A percentile compares a stretch with the other conserved stretches of the same genome.
These are phyloP conservation scores for Cheilosia soror DNA, from an alignment of 2,888 invertebrate genomes.

Conservation along the genomic window DNA sequence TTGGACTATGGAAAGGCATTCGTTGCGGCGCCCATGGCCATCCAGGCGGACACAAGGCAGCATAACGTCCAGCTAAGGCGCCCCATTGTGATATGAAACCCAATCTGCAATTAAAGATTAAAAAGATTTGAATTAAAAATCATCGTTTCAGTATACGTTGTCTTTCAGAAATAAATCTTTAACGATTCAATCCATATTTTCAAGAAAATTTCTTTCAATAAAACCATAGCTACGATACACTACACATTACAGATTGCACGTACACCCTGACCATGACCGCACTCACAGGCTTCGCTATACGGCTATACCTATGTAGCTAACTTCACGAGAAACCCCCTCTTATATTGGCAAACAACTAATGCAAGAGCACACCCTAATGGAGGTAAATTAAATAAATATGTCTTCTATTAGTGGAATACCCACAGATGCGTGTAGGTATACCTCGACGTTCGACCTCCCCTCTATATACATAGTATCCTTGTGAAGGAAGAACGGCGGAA, in stretches of 20 bases:
- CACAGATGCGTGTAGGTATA: conserved; percentile 13
- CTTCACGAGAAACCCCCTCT: background rate
- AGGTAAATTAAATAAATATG: conserved; percentile 71
- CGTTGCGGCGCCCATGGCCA: conserved; percentile 87
- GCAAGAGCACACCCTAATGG: conserved; percentile 56
- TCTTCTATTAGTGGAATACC: conserved; percentile 50
- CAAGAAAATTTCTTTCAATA: conserved; percentile 10
- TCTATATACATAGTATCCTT: background rate
- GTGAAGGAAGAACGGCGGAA: conserved; percentile 30
- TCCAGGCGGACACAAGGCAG: conserved; percentile 87
- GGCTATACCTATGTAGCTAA: background rate
- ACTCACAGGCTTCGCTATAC: background rate
- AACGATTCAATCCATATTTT: background rate
- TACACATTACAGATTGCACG: too few relatives aligned
- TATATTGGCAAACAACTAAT: conserved; percentile 32
- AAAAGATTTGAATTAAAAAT: conserved; percentile 50
- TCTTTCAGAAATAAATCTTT: background rate
- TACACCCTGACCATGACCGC: background rate
- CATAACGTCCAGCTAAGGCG: conserved; percentile 90
- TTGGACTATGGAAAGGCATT: conserved; percentile 86
- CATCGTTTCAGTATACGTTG: background rate
- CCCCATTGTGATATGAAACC: conserved; percentile 93
- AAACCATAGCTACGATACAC: background rate
- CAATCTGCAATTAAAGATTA: conserved; percentile 86
- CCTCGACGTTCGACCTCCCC: background rate